Conservation (phyloP, 2,888 invertebrate species). For the Archaeoteleia sp. region DNA sequence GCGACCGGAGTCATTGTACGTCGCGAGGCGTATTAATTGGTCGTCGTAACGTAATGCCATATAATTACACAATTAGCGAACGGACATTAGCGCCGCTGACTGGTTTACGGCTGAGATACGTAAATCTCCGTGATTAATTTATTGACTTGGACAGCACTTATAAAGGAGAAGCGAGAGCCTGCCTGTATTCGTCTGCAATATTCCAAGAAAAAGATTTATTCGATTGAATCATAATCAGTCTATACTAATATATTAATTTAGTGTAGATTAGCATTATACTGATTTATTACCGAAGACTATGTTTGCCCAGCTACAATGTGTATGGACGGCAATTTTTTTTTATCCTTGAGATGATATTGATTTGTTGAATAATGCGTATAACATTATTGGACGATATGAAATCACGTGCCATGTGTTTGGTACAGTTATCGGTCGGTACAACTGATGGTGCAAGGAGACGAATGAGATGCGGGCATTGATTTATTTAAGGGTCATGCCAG, state of each 20-base stretch:
- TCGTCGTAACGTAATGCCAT: conserved; percentile 68
- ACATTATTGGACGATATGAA: conserved; percentile 20
- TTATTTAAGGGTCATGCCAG: conserved; percentile 72
- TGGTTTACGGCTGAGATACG: conserved; percentile 72
- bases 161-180: background rate
- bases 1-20: conserved; percentile 46
- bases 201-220: conserved; percentile 7
- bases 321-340: too few species aligned
- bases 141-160: conserved; percentile 59
- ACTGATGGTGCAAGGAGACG: conserved; percentile 60
- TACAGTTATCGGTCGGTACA: conserved; percentile 37
- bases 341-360: too few species aligned
- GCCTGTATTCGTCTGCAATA: conserved; percentile 17
- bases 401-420: conserved; percentile 30
- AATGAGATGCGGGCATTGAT: conserved; percentile 73
- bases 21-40: conserved; percentile 53
- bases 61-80: conserved; percentile 73
- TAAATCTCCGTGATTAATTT: conserved; percentile 73
- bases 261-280: background rate
- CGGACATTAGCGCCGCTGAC: conserved; percentile 69
- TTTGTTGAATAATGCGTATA: too few species aligned
- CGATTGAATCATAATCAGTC: background rate
- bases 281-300: background rate
- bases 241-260: background rate
- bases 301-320: too few species aligned